A percentile compares a stretch with the other conserved stretches of the same genome.
phyloP scores from a whole-genome alignment of 2,113 vertebrate genomes.

The Calidris pygmaea region DNA sequence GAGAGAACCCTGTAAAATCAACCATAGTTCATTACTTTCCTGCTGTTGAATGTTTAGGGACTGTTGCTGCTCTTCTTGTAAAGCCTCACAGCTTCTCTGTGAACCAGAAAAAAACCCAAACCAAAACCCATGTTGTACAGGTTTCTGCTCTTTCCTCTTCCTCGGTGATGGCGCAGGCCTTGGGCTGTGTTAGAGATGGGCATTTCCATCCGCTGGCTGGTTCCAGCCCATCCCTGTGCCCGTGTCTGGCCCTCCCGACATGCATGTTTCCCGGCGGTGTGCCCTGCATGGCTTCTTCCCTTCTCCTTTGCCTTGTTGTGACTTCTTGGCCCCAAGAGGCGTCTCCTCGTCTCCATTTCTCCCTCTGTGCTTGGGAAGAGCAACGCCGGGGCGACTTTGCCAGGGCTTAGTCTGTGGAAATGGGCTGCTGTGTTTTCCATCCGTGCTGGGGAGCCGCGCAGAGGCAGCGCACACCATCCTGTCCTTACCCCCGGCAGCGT shows the following conservation, averaged over 20 bases:
- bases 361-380: not conserved
- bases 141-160: not conserved
- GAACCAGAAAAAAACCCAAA: not conserved
- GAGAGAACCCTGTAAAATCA: not conserved
- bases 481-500: not conserved
- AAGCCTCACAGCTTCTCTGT: not conserved
- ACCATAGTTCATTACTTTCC: not conserved
- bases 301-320: not conserved
- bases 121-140: not conserved
- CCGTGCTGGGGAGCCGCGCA: not conserved
- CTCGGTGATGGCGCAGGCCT: not conserved
- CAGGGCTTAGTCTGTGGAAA: not conserved
- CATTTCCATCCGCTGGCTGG: not conserved
- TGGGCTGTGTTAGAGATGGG: not conserved
- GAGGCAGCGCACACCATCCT: not conserved
- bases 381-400: rapidly evolving
- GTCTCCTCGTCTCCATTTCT: not conserved
- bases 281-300: constrained; percentile 28
- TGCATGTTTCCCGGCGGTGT: not conserved
- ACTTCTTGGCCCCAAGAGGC: not conserved
- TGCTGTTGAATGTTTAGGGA: constrained; percentile 2
- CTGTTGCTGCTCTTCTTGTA: not conserved
- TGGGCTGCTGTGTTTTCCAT: not conserved
- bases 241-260: not conserved
- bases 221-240: not conserved